Conservation (phyloP, 2,888 invertebrate species). For the Xylophagus ater region DNA sequence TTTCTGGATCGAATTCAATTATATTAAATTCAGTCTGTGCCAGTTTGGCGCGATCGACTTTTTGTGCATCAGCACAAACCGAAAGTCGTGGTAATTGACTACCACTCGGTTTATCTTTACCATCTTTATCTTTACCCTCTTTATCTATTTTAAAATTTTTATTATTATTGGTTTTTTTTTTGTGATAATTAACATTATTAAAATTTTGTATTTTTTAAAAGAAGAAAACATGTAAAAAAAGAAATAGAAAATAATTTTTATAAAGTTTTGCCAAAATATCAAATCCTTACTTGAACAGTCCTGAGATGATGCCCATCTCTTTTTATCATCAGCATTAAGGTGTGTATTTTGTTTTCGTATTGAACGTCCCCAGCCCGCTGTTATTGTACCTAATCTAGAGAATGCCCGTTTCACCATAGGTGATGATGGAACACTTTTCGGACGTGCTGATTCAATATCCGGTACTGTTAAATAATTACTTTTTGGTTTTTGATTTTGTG, state of each 20-base stretch:
- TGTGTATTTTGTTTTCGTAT: slow-evolving; percentile 74
- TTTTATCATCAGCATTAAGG: slow-evolving; percentile 74
- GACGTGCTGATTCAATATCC: slow-evolving; percentile 72
- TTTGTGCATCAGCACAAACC: slow-evolving; percentile 88
- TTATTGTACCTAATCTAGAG: slow-evolving; percentile 79
- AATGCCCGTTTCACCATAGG: slow-evolving; percentile 90
- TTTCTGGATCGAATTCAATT: slow-evolving; percentile 90
- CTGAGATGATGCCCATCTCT: slow-evolving; percentile 85
- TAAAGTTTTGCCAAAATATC: neutral
- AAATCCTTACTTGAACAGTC: slow-evolving; percentile 74
- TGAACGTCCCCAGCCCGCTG: slow-evolving; percentile 82
- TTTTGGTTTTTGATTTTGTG: slow-evolving; percentile 75
- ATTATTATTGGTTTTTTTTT: slow-evolving; percentile 7
- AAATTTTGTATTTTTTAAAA: too few species aligned
- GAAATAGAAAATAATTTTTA: slow-evolving; percentile 6
- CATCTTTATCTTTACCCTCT: slow-evolving; percentile 67
- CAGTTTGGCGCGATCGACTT: slow-evolving; percentile 82
- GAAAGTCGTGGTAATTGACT: slow-evolving; percentile 71
- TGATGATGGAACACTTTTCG: slow-evolving; percentile 87
- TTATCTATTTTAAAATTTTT: slow-evolving; percentile 47
- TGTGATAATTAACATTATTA: too few species aligned
- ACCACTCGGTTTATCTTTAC: slow-evolving; percentile 60
- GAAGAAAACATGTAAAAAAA: slow-evolving; percentile 15
- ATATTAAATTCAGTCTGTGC: slow-evolving; percentile 93
- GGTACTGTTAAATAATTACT: slow-evolving; percentile 88